Conservation (phyloP, 2,888 invertebrate species). For the Smittia aterrima region DNA sequence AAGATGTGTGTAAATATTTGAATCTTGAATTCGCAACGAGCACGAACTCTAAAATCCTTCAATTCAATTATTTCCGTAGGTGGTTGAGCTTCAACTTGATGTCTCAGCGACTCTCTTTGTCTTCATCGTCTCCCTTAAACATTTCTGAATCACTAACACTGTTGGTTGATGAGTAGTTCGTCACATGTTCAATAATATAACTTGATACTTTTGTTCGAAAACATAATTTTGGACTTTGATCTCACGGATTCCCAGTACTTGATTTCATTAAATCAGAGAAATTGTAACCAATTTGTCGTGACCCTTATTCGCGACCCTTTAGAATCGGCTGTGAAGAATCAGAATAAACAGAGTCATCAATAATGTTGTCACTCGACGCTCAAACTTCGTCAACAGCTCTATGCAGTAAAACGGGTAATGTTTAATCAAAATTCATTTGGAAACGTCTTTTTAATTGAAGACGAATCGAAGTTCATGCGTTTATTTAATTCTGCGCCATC, state of each 20-base stretch:
- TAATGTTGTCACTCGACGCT: background rate
- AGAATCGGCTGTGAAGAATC: background rate
- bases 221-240: background rate
- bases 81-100: background rate
- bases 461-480: background rate
- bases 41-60: background rate
- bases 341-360: background rate
- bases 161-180: no score
- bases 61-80: constrained; percentile 1
- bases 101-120: no score
- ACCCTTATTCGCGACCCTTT: background rate
- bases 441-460: background rate
- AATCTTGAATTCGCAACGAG: background rate
- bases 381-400: background rate
- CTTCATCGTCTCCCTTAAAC: no score
- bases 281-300: constrained; percentile 8
- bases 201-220: no score
- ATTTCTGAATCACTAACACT: no score
- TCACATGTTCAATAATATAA: no score
- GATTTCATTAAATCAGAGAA: constrained; percentile 1
- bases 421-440: constrained; percentile 8
- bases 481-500: background rate
- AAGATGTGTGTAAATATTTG: background rate
- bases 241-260: background rate
- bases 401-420: background rate